phyloP scores from a whole-genome alignment of 2,113 vertebrate genomes.

The Andinoacara biseriatus region DNA sequence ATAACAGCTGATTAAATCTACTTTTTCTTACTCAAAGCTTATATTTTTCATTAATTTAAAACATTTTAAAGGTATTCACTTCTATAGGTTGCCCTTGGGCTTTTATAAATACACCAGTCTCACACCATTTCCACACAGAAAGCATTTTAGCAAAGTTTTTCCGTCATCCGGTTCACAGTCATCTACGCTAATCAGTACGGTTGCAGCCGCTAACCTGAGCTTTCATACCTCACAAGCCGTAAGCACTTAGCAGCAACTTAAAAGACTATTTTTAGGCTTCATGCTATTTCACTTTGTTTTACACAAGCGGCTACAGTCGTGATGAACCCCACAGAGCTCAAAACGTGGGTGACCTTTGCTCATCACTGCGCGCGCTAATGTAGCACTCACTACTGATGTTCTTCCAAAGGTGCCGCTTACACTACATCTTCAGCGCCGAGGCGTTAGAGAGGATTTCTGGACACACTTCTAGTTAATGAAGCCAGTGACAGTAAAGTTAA shows the following conservation, averaged over 20 bases:
- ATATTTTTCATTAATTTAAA: slow-evolving; percentile 3
- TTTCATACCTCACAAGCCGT: background rate
- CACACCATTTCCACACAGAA: background rate
- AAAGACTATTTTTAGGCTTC: background rate
- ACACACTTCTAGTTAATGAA: background rate
- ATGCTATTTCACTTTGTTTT: background rate
- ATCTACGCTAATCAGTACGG: background rate
- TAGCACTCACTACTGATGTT: background rate
- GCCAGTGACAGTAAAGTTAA: background rate
- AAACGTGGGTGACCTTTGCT: background rate
- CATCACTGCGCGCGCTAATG: background rate
- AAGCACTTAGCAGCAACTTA: background rate
- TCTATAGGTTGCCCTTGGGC: background rate
- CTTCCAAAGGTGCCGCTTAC: background rate
- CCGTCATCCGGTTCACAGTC: background rate
- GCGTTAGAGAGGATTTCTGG: background rate
- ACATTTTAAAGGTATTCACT: background rate
- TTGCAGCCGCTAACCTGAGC: background rate
- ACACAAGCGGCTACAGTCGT: background rate
- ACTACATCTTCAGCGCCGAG: background rate
- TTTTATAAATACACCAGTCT: background rate
- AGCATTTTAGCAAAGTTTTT: background rate
- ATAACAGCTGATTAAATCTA: background rate
- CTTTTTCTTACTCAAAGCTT: background rate
- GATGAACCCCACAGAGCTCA: background rate